phyloP scores from a whole-genome alignment of 2,797 vertebrate species.

The Schizopygopsis malacanthus region DNA sequence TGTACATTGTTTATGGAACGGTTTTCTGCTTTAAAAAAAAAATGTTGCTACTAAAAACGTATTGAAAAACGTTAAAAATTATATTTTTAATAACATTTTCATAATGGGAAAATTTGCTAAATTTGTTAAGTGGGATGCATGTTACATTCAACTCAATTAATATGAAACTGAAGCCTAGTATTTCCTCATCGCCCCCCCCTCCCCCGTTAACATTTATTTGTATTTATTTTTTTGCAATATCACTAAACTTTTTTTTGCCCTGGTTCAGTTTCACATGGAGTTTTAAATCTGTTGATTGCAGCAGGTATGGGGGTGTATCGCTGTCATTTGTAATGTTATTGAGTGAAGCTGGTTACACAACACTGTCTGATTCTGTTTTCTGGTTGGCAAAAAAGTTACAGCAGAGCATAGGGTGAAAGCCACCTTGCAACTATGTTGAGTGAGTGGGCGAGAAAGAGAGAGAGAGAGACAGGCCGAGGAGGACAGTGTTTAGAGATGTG shows the following conservation, averaged over 20 bases:
- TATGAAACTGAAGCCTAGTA: not conserved
- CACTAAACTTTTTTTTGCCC: not conserved
- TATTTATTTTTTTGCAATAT: not conserved
- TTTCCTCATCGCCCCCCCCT: not conserved
- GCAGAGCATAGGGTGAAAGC: not conserved
- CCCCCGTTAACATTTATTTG: too few relatives aligned
- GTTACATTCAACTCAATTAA: not conserved
- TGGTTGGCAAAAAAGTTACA: not conserved
- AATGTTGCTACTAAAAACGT: too few relatives aligned
- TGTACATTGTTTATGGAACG: too few relatives aligned
- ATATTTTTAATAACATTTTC: too few relatives aligned
- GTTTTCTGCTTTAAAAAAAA: too few relatives aligned
- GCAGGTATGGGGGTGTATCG: not conserved
- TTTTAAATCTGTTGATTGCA: not conserved
- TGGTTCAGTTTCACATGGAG: not conserved
- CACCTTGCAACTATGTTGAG: not conserved
- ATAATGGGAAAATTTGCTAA: too few relatives aligned
- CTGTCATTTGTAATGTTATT: not conserved
- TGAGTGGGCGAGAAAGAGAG: not conserved
- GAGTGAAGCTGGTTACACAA: not conserved
- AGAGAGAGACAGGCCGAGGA: not conserved
- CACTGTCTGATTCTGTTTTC: not conserved
- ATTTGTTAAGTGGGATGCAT: not conserved
- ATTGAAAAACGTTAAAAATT: too few relatives aligned
- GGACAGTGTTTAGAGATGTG: conserved; percentile 40